phyloP scores from a whole-genome alignment of 2,797 vertebrate species.

The Dermochelys coriacea region DNA sequence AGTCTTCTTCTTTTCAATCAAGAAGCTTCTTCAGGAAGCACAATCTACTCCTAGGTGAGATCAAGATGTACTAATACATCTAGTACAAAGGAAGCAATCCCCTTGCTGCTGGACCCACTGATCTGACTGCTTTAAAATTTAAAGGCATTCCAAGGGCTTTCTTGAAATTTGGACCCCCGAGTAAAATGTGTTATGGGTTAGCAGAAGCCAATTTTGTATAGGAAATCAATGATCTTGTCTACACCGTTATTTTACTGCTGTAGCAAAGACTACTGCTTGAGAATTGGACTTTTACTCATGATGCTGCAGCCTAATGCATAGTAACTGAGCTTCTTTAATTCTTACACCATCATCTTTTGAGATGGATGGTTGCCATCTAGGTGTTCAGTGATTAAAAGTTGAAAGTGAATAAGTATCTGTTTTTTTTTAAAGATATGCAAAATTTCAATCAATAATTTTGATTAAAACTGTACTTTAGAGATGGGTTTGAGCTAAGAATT shows the following conservation, averaged over 20 bases:
- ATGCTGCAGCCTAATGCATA: not conserved
- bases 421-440: not conserved
- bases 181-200: not conserved
- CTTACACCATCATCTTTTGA: not conserved
- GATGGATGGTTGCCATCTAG: not conserved
- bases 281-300: not conserved
- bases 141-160: too few species aligned
- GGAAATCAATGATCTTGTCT: not conserved
- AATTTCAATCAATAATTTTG: not conserved
- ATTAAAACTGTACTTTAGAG: not conserved
- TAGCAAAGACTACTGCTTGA: not conserved
- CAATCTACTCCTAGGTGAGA: not conserved
- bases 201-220: not conserved
- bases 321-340: not conserved
- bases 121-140: not conserved
- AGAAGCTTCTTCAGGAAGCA: not conserved
- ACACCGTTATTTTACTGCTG: not conserved
- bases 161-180: not conserved
- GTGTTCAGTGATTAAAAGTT: not conserved
- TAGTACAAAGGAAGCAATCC: not conserved
- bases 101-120: not conserved
- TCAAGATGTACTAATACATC: not conserved
- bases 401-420: rapidly evolving
- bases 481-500: rapidly evolving
- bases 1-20: not conserved